Base-by-base conservation (phyloP, 2,888 invertebrate genomes). In the Andrena marginata region DNA sequence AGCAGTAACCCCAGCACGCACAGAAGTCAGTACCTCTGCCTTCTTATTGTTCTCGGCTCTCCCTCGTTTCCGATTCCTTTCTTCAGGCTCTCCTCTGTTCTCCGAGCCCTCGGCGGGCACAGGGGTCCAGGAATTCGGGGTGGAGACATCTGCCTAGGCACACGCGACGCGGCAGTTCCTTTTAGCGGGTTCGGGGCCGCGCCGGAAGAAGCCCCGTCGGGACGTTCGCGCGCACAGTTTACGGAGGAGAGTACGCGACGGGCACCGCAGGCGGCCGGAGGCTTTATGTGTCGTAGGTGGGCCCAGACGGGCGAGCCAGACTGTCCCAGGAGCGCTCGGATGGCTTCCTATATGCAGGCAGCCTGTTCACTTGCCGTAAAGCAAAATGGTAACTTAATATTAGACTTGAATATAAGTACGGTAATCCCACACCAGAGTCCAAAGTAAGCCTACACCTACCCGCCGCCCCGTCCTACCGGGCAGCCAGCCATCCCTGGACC, bases 291-390 rank as follows among this genome's bases (percentile, higher is more conserved):
- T 88, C 88, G 88, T 89, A 91, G 92, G 92, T 92, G 92, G 92
- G 91, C 91, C 92, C 92, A 89, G 88, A 88, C 90, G 88, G 87
- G 84, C 89, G 87, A 87, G 89, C 88, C 90, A 90, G 91, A 93
- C 93, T 94, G 94, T 92, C 92, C 91, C 92, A 90, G 89, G 90
- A 91, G 91, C 91, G 89, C 89, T 93, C 93, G 89, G 93, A 92
- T 93, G 94, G 94, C 94, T 94, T 94, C 94, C 94, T 94, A 94
- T 94, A 94, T 94, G 94, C 93, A 90, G 94, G 93, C 94, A 91
- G 91, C 92, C 93, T 94, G 94, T 93, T 93, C 94, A 93, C 93
- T 93, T 93, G 94, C 92, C 94, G 94, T 93, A 93, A 93, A 93
- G 93, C 92, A 93, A 92, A 93, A 92, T 91, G 93, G 94, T 94